phyloP scores from a whole-genome alignment of 2,113 vertebrate genomes.

The Protomyctophum bolini region DNA sequence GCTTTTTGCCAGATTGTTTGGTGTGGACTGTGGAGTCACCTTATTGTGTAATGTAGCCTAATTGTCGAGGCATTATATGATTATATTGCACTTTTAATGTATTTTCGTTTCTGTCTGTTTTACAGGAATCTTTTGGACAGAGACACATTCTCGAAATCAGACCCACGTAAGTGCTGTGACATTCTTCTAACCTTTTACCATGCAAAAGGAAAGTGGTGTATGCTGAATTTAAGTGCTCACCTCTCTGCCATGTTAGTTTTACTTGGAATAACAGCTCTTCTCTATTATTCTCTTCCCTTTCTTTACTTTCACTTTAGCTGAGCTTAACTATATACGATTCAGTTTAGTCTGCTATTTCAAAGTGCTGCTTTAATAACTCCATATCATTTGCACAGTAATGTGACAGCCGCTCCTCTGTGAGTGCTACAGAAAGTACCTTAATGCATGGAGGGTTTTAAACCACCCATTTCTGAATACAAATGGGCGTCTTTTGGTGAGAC shows the following conservation, averaged over 20 bases:
- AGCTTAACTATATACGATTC: conserved; percentile 62
- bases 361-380: conserved; percentile 65
- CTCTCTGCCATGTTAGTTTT: conserved; percentile 5
- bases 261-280: not conserved
- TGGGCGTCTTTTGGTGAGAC: conserved; percentile 52
- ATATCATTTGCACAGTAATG: conserved; percentile 77
- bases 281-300: not conserved
- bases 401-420: conserved; percentile 67
- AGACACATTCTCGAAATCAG: conserved; percentile 97
- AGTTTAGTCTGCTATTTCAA: conserved; percentile 69
- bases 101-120: conserved; percentile 25
- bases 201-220: conserved; percentile 12
- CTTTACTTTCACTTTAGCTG: conserved; percentile 48
- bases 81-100: not conserved
- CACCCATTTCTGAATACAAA: conserved; percentile 71
- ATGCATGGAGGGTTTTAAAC: conserved; percentile 61
- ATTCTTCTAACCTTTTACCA: not conserved
- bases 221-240: not conserved
- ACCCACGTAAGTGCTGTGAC: conserved; percentile 87
- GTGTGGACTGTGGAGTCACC: too few relatives aligned
- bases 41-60: not conserved
- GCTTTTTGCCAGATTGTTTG: too few relatives aligned
- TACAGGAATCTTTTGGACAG: conserved; percentile 91
- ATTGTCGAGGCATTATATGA: conserved; percentile 4
- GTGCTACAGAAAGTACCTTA: conserved; percentile 63